A percentile compares a stretch with the other conserved stretches of the same genome.
These are phyloP conservation scores for Chaitophorus viminalis DNA, from an alignment of 2,888 invertebrate genomes.

Conservation along the genomic window DNA sequence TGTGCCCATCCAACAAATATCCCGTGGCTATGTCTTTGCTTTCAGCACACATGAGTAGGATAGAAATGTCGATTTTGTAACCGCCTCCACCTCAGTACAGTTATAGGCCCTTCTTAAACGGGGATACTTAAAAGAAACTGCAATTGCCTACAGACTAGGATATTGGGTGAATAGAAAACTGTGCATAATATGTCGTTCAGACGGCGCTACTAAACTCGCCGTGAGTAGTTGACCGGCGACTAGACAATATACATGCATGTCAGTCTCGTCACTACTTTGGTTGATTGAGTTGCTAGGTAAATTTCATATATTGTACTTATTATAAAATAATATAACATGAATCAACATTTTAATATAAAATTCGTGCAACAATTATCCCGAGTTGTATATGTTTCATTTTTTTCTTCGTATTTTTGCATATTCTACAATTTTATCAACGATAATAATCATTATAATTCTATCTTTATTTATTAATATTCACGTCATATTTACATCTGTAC, in stretches of 20 bases:
- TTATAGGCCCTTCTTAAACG: neutral
- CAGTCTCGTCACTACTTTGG: conserved; percentile 2
- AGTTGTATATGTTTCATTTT: neutral
- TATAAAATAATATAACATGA: conserved; percentile 11
- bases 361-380: neutral
- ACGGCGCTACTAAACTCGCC: no score
- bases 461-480: no score
- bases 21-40: no score
- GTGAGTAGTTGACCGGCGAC: neutral
- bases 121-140: conserved; percentile 1
- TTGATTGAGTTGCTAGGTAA: neutral
- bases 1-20: no score
- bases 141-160: neutral
- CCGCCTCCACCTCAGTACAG: no score
- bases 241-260: neutral
- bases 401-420: neutral
- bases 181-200: no score
- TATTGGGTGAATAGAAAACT: neutral
- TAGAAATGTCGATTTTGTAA: no score
- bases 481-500: conserved; percentile 2
- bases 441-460: no score
- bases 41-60: no score
- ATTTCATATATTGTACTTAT: neutral
- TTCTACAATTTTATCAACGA: neutral
- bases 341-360: neutral